Conservation (phyloP, 2,888 invertebrate species). For the Volucella inflata region DNA sequence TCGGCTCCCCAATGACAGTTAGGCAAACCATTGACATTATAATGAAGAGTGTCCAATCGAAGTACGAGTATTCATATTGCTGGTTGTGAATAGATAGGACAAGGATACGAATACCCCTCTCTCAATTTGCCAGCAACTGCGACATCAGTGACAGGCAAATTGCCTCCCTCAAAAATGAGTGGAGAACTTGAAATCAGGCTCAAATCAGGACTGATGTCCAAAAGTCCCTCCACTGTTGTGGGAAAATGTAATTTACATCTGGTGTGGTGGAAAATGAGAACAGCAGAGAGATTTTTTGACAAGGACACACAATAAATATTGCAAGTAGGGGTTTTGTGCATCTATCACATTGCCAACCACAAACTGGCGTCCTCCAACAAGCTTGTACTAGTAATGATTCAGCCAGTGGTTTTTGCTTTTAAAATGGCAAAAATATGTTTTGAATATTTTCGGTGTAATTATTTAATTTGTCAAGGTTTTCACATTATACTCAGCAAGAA, state of each 20-base stretch:
- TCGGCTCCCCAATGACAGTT: slow-evolving; percentile 32
- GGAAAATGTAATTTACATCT: slow-evolving; percentile 61
- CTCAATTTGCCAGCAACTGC: slow-evolving; percentile 11
- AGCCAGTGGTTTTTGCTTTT: slow-evolving; percentile 41
- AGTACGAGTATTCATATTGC: slow-evolving; percentile 8
- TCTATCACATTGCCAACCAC: background rate
- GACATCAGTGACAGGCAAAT: slow-evolving; percentile 50
- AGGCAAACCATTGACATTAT: slow-evolving; percentile 44
- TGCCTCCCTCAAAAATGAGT: background rate
- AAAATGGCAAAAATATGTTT: slow-evolving; percentile 43
- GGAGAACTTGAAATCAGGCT: slow-evolving; percentile 20
- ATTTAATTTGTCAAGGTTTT: slow-evolving; percentile 17
- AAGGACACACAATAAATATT: slow-evolving; percentile 17
- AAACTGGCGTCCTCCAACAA: background rate
- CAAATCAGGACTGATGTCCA: slow-evolving; percentile 27
- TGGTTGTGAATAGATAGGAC: too few species aligned
- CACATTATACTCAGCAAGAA: slow-evolving; percentile 14
- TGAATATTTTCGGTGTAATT: slow-evolving; percentile 40
- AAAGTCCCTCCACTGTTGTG: slow-evolving; percentile 25
- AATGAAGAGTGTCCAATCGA: slow-evolving; percentile 50
- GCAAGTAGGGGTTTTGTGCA: background rate
- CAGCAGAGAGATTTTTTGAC: slow-evolving; percentile 35
- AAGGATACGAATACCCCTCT: slow-evolving; percentile 1
- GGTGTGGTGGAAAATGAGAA: slow-evolving; percentile 43
- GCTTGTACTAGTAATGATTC: slow-evolving; percentile 27